Conservation (phyloP, 2,797 vertebrate species). For the Enteromius viviparus region DNA sequence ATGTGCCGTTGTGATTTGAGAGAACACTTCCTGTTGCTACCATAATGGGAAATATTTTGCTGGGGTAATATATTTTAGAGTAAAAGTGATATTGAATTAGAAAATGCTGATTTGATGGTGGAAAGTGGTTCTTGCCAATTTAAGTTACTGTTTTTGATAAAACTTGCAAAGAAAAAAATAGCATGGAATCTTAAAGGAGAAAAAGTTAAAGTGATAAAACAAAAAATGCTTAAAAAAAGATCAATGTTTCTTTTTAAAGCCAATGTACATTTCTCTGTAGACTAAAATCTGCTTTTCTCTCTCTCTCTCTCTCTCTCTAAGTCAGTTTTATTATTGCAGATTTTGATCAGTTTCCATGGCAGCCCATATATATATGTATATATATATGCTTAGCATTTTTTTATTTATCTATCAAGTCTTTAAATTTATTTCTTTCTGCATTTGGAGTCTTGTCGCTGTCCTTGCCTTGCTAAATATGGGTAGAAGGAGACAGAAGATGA, state of each 20-base stretch:
- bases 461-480: conserved; percentile 41
- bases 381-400: conserved; percentile 60
- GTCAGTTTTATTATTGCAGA: conserved; percentile 54
- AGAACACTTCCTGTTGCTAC: background rate
- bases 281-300: conserved; percentile 25
- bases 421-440: conserved; percentile 9
- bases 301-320: conserved; percentile 31
- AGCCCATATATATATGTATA: conserved; percentile 65
- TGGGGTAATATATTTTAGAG: background rate
- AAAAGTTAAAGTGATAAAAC: background rate
- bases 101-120: background rate
- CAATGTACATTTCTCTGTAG: background rate
- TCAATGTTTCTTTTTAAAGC: background rate
- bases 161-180: background rate
- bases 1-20: background rate
- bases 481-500: conserved; percentile 43
- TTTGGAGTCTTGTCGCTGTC: background rate
- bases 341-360: conserved; percentile 72
- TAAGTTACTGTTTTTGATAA: background rate
- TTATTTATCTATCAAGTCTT: conserved; percentile 59
- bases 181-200: too few relatives aligned
- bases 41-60: background rate
- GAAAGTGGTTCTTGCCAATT: background rate
- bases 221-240: background rate
- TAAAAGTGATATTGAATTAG: background rate